Conservation (phyloP, 2,888 invertebrate species). For the Meghimatium bilineatum region DNA sequence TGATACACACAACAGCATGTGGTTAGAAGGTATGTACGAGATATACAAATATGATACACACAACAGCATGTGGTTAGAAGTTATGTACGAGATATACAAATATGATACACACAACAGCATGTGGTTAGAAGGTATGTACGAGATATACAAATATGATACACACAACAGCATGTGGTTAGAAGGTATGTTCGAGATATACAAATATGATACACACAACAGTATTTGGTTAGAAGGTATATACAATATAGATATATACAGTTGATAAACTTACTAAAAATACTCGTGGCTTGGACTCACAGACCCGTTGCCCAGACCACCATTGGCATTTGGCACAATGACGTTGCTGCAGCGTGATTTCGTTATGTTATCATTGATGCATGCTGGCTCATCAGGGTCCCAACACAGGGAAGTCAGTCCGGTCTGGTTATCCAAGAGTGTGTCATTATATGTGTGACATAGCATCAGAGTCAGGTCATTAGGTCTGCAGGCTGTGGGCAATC, state of each 20-base stretch:
- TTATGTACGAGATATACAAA: no score
- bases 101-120: no score
- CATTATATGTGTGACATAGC: conserved; percentile 1
- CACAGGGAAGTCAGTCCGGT: neutral
- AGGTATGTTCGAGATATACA: no score
- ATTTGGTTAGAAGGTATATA: neutral
- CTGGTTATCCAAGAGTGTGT: conserved; percentile 2
- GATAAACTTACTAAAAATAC: conserved; percentile 69
- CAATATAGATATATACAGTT: no score
- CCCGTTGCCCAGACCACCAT: neutral
- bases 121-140: no score
- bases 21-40: no score
- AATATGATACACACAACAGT: no score
- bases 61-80: no score
- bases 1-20: no score
- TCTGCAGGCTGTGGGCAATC: neutral
- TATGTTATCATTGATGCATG: neutral
- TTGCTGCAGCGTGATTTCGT: neutral
- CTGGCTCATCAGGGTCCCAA: neutral
- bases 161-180: no score
- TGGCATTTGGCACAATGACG: neutral
- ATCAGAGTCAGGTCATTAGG: neutral
- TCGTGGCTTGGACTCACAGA: conserved; percentile 65
- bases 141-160: no score
- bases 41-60: no score